Base-by-base conservation (phyloP, 2,888 invertebrate species). In the Chrysotoxum bicinctum region DNA sequence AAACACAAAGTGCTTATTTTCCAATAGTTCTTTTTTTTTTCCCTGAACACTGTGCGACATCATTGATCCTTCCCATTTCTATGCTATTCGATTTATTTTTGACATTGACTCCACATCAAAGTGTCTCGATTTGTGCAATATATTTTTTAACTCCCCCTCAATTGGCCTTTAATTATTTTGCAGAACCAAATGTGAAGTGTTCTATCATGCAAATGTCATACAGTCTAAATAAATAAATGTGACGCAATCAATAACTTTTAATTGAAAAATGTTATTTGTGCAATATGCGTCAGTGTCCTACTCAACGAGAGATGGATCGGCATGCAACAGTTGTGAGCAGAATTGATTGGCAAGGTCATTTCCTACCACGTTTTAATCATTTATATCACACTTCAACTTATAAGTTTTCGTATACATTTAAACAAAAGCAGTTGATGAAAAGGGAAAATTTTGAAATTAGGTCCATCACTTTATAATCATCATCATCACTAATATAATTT, bases 191-290 rank as follows among this genome's bases (percentile, higher is more conserved):
- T 58, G 8, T 37, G 14, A 4, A 37, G 58, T 48, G 21, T 21
- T 14, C 6, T 26, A 26, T 37, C n/a, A 60, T 60, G 58, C 58
- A 40, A 60, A 60, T 60, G 23, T 60, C 40, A 26, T 23, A 16
- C 10, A 60, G n/a, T 43, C 9, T 40, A 60, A 60, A 37, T 21
- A 19, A 12, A 56, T 56, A 56, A 56, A 62, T 52, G 43, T 30
- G 32, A 32, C 12, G n/a, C 23, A 58, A 74, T 54, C 64, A 74
- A 54, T 64, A 66, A 3, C 8, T 45, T 35, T 66, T 64, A 75
- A 54, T 66, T 66, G 23, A 23, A 45, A 43, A 75, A 45, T 35
- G 19, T 23, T 35, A 48, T 37, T 58, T 35, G 26, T 58, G 56
- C 14, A 66, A 45, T 35, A 32, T 64, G 64, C 54, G 40, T 12